Conservation (phyloP, 2,113 vertebrate species). For the Psettodes erumei region DNA sequence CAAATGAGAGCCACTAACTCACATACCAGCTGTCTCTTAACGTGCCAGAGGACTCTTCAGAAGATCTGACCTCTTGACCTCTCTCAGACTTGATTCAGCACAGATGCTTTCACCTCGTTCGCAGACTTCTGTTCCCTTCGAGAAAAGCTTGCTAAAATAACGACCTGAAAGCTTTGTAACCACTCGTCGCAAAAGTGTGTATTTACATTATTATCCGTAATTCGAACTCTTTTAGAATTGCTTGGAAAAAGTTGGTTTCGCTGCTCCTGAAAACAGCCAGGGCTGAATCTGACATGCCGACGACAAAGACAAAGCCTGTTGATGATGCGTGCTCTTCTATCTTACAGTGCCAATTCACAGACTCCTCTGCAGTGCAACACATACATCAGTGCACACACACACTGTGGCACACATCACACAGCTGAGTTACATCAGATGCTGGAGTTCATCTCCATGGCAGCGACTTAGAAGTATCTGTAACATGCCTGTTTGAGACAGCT, state of each 20-base stretch:
- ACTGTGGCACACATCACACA: constrained; percentile 26
- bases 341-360: constrained; percentile 32
- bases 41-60: constrained; percentile 1
- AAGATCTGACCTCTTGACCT: constrained; percentile 52
- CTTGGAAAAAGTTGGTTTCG: neutral
- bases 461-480: constrained; percentile 35
- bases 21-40: constrained; percentile 46
- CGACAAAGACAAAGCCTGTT: constrained; percentile 28
- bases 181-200: neutral
- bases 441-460: constrained; percentile 51
- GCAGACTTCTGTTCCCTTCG: neutral
- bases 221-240: neutral
- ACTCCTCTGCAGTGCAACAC: constrained; percentile 46
- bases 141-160: neutral
- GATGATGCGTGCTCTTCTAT: constrained; percentile 36
- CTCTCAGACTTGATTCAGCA: neutral
- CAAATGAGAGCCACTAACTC: neutral
- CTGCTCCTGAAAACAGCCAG: neutral
- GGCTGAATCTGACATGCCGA: constrained; percentile 16
- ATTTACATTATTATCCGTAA: neutral
- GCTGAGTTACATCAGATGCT: constrained; percentile 46
- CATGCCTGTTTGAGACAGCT: constrained; percentile 47
- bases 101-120: constrained; percentile 35
- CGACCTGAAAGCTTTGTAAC: neutral
- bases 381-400: constrained; percentile 14